Percentiles rank a stretch among this genome's conserved stretches.
Conservation (phyloP, 2,797 vertebrate genomes). For the Leptatherina wallacei region DNA sequence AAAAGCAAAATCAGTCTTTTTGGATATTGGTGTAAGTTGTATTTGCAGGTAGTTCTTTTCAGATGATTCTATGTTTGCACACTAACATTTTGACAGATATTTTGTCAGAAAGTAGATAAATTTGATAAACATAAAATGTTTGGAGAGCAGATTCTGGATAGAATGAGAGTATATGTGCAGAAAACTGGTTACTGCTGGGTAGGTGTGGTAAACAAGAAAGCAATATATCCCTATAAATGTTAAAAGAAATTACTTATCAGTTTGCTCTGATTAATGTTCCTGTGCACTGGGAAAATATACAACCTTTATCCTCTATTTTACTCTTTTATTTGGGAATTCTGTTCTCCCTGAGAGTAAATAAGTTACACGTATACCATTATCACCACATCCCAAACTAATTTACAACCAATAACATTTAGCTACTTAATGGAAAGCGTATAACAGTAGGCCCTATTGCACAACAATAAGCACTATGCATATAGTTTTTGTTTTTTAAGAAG, state of each 20-base stretch:
- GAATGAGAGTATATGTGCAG: constrained; percentile 19
- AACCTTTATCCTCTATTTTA: constrained; percentile 7
- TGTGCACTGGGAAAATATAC: constrained; percentile 10
- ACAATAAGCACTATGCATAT: neutral
- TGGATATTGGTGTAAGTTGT: neutral
- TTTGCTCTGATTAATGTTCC: constrained; percentile 3
- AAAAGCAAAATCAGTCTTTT: too few relatives aligned
- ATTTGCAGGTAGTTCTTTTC: constrained; percentile 8
- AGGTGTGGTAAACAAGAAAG: constrained; percentile 26
- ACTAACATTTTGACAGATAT: constrained; percentile 23
- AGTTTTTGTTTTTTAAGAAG: neutral
- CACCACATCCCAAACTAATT: constrained; percentile 20
- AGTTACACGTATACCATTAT: constrained; percentile 12
- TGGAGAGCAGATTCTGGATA: constrained; percentile 46
- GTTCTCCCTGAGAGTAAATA: constrained; percentile 18
- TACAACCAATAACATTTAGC: neutral
- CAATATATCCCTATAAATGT: constrained; percentile 37
- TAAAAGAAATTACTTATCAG: neutral
- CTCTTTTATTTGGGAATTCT: constrained; percentile 20
- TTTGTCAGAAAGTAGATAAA: constrained; percentile 33
- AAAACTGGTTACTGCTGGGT: constrained; percentile 34
- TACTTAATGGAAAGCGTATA: neutral
- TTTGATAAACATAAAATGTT: constrained; percentile 40
- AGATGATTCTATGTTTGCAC: constrained; percentile 9
- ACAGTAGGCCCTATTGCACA: neutral